phyloP scores from a whole-genome alignment of 2,113 vertebrate genomes.

The Saccopteryx leptura region DNA sequence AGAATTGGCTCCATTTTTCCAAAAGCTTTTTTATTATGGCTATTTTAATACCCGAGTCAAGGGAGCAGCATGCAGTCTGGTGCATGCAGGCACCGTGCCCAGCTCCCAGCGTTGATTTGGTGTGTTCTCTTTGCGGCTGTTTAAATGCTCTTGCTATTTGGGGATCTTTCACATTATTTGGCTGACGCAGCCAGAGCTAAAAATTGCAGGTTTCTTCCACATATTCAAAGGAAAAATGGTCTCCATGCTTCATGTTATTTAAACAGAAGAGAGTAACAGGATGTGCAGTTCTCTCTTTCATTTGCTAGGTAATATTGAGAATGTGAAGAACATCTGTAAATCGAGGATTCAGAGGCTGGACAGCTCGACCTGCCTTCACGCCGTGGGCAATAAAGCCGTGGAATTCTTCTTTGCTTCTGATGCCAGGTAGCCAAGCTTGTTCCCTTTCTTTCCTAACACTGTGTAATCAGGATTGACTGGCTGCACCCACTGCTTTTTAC shows the following conservation, averaged over 20 bases:
- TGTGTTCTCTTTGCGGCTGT: background rate
- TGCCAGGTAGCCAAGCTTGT: constrained; percentile 91
- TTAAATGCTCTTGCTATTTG: constrained; percentile 70
- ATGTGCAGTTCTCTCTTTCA: constrained; percentile 10
- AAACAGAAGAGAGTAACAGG: background rate
- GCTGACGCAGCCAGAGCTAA: constrained; percentile 65
- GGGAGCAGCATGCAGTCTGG: background rate
- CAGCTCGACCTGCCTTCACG: constrained; percentile 91
- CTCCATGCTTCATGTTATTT: background rate
- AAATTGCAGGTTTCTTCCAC: constrained; percentile 67
- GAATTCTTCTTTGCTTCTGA: constrained; percentile 99
- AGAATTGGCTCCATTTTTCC: background rate
- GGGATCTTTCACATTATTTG: constrained; percentile 56
- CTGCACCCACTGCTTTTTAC: background rate
- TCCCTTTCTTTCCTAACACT: background rate
- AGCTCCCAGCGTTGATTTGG: background rate
- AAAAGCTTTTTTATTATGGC: background rate
- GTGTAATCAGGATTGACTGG: background rate
- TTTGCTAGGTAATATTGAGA: constrained; percentile 88
- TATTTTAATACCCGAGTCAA: constrained; percentile 26
- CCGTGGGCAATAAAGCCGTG: constrained; percentile 92
- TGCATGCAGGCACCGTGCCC: background rate
- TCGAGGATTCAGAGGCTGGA: constrained; percentile 89
- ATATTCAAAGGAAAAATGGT: constrained; percentile 48
- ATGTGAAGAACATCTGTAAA: constrained; percentile 88